Base-by-base conservation (phyloP, 2,888 invertebrate genomes). In the Lasioglossum pauxillum region DNA sequence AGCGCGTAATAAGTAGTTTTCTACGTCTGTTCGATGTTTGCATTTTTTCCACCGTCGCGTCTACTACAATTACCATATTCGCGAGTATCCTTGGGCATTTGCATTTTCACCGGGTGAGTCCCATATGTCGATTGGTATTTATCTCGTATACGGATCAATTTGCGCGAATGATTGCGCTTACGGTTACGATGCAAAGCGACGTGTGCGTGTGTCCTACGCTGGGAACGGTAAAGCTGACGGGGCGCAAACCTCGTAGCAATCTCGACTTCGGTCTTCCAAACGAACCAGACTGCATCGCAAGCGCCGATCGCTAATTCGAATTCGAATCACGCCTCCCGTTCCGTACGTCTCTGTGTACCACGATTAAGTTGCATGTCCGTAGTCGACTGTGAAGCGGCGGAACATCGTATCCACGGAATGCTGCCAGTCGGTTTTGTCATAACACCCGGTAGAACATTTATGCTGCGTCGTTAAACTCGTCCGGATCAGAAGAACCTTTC, bases 141-240 rank as follows among this genome's bases (percentile, higher is more conserved):
- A 84, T 84, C 84, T 78, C 82, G 82, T 85, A 83, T 88, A 86
- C 89, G 89, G 90, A 88, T 91, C 89, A 86, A 91, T 90, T 88
- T 81, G 78, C 88, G 73, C 78, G 83, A 83, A 74, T 84, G 84
- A 91, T 89, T 88, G 88, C 89, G 82, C 88, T 87, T 75, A 80
- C 78, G 82, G 80, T 75, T 78, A 60, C 85, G 80, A 74, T 78
- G 83, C 80, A 78, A 83, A 41, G 77, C 76, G 79, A 74, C 41
- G 77, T 75, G 41, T 44, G 60, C 44, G 27, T n/a, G 23, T 16
- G 27, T 71, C 41, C 71, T 27, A 31, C 71, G 31, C n/a, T 49
- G 74, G 35, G 64, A 88, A 82, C 81, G 82, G 81, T 88, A 76
- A 80, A 84, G 72, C 74, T 57, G 75, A 64, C 35, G 64, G 78